A percentile compares a stretch with the other conserved stretches of the same genome.
Conservation (phyloP, 2,113 vertebrate species). For the Callorhinus ursinus region DNA sequence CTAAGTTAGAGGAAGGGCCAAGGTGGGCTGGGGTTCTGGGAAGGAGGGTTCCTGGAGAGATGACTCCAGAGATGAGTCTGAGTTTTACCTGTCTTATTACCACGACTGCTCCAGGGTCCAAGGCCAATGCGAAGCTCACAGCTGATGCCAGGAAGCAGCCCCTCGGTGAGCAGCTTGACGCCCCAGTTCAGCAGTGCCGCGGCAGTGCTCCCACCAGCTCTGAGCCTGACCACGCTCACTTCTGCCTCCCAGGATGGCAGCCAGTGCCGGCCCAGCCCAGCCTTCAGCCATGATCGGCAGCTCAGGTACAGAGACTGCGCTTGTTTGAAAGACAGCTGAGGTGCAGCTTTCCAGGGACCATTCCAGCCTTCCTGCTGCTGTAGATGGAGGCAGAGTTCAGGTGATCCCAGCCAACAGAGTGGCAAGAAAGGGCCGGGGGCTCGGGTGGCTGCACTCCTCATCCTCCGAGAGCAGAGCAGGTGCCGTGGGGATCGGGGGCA, state of each 20-base stretch:
- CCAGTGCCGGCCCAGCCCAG: conserved; percentile 76
- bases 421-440: neutral
- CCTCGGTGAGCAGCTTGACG: conserved; percentile 39
- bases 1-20: neutral
- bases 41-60: neutral
- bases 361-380: neutral
- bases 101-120: conserved; percentile 63
- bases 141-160: conserved; percentile 56
- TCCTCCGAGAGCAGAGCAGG: neutral
- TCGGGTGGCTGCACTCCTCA: accelerated
- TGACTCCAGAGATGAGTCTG: neutral
- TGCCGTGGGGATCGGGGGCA: neutral
- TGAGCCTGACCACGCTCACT: conserved; percentile 75
- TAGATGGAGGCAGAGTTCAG: neutral
- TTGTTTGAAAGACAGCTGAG: neutral
- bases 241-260: conserved; percentile 69
- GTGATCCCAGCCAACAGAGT: neutral
- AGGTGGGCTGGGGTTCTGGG: neutral
- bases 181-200: conserved; percentile 64
- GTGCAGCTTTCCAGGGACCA: accelerated
- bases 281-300: conserved; percentile 87
- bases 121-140: conserved; percentile 73
- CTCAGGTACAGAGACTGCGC: conserved; percentile 81
- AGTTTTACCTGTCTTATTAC: neutral
- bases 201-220: conserved; percentile 43